Evolutionary conservation across 2,113 vertebrate species (phyloP).

Genomic region (Irena cyanogastra): DNA sequence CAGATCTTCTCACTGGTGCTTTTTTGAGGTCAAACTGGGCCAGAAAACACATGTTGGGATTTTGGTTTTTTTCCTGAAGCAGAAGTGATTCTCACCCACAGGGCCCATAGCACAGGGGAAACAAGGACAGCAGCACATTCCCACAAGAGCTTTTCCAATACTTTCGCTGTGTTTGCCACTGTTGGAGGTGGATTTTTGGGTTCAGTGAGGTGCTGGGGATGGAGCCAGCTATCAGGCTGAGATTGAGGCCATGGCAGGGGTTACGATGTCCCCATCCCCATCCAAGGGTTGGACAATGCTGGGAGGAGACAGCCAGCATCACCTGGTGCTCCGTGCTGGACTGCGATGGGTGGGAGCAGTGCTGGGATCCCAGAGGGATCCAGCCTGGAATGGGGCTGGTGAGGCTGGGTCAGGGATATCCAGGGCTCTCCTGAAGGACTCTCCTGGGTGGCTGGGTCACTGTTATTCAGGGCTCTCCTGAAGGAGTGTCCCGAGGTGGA

Average conservation of each 20-base stretch:
- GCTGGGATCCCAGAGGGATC: background rate
- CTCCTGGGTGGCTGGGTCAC: background rate
- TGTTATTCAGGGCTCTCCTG: background rate
- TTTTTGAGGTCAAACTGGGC: background rate
- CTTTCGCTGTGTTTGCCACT: background rate
- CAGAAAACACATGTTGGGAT: background rate
- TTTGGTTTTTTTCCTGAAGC: background rate
- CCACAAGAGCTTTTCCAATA: background rate
- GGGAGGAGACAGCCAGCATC: background rate
- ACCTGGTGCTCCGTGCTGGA: accelerated
- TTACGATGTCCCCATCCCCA: accelerated
- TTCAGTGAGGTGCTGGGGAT: background rate
- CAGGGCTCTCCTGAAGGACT: background rate
- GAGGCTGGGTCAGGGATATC: no score
- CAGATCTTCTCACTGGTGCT: background rate
- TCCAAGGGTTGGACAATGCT: accelerated
- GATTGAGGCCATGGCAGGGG: accelerated
- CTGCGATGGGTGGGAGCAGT: accelerated
- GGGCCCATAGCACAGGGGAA: background rate
- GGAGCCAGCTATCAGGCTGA: accelerated
- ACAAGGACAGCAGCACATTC: background rate
- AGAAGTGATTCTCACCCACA: background rate
- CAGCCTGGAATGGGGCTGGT: background rate
- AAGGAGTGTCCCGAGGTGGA: background rate
- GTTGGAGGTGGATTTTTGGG: background rate